phyloP scores from a whole-genome alignment of 2,113 vertebrate species.

The human (Homo sapiens) region GRCh38 chr12:13815501-13816000 shows the following conservation, averaged over 20 bases:
- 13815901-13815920: conserved; percentile 7
- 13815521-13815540: conserved; percentile 1
- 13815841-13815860: conserved; percentile 31
- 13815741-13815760: conserved; percentile 39
- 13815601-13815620: conserved; percentile 13
- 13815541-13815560: not conserved
- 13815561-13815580: conserved; percentile 19
- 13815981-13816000: not conserved
- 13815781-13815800: conserved; percentile 36
- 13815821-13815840: conserved; percentile 23
- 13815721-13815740: not conserved
- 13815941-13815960: not conserved
- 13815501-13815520: conserved; percentile 11
- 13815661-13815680: conserved; percentile 49
- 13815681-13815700: not conserved
- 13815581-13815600: not conserved
- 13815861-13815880: conserved; percentile 37
- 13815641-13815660: not conserved
- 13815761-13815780: conserved; percentile 23
- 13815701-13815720: not conserved
- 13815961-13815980: not conserved
- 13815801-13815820: not conserved
- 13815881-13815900: conserved; percentile 50
- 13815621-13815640: conserved; percentile 18
- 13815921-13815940: not conserved